Evolutionary conservation across 2,113 vertebrate species (phyloP).

Genomic region (Corythaixoides concolor): DNA sequence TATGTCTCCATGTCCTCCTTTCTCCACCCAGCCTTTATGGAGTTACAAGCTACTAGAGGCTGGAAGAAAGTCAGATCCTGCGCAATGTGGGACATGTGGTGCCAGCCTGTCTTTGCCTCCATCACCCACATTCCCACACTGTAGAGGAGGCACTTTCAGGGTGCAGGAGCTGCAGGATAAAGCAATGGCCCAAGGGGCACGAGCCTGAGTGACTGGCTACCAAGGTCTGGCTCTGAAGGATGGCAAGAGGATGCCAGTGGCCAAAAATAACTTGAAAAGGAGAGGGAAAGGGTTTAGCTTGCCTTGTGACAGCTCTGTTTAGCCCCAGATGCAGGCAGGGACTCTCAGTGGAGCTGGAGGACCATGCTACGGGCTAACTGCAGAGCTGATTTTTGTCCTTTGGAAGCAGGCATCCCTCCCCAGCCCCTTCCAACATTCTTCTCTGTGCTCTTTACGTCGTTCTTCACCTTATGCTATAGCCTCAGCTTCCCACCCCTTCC

Average conservation of each 20-base stretch:
- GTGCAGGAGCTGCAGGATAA: neutral
- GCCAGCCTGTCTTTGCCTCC: neutral
- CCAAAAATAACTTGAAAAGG: neutral
- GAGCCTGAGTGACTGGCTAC: neutral
- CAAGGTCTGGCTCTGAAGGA: neutral
- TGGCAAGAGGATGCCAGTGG: neutral
- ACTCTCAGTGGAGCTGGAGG: neutral
- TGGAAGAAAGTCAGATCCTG: neutral
- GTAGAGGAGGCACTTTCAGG: neutral
- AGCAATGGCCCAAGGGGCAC: neutral
- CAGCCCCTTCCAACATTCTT: neutral
- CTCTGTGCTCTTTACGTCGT: neutral
- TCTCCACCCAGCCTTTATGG: neutral
- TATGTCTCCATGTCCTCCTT: neutral
- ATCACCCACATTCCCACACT: neutral
- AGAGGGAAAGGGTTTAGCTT: neutral
- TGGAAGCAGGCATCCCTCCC: neutral
- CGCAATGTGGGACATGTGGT: accelerated
- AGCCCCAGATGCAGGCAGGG: neutral
- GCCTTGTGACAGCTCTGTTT: neutral
- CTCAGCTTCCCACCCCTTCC: neutral
- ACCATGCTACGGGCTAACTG: neutral
- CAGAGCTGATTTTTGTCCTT: neutral
- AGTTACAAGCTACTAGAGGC: neutral
- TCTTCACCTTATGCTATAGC: neutral